A percentile compares a stretch with the other conserved stretches of the same genome.
phyloP scores from a whole-genome alignment of 1,140 invertebrate genomes.

The Halyomorpha halys region DNA sequence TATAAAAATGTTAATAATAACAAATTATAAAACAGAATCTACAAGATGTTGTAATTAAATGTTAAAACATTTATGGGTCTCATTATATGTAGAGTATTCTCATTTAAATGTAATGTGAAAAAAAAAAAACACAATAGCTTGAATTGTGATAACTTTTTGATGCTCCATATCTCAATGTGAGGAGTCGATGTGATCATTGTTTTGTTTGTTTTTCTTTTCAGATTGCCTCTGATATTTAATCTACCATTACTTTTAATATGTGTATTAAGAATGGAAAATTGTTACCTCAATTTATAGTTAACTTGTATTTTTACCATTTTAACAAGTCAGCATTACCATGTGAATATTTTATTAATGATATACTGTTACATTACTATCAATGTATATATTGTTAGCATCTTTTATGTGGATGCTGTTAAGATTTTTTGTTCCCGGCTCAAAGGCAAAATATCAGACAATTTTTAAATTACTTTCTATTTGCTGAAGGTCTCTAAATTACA shows the following conservation, averaged over 20 bases:
- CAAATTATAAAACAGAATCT: constrained; percentile 7
- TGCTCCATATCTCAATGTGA: constrained; percentile 12
- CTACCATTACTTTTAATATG: constrained; percentile 25
- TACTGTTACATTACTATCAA: constrained; percentile 22
- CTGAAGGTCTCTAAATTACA: background rate
- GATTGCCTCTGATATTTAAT: constrained; percentile 24
- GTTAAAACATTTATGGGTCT: constrained; percentile 21
- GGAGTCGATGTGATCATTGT: constrained; percentile 24
- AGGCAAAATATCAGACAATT: constrained; percentile 3
- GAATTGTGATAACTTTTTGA: constrained; percentile 16
- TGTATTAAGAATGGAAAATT: constrained; percentile 30
- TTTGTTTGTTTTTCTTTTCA: constrained; percentile 24
- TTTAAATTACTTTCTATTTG: background rate
- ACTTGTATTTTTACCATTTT: constrained; percentile 30
- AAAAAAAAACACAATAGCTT: constrained; percentile 19
- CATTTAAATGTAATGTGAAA: constrained; percentile 4
- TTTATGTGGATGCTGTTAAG: constrained; percentile 27
- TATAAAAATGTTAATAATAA: constrained; percentile 19
- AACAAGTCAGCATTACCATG: constrained; percentile 31
- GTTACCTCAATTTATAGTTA: constrained; percentile 30
- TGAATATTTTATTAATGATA: constrained; percentile 26
- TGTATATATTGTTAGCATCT: constrained; percentile 26
- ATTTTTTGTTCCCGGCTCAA: constrained; percentile 26
- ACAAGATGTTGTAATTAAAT: background rate
- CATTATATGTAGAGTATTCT: constrained; percentile 11